A percentile compares a stretch with the other conserved stretches of the same genome.
phyloP scores from a whole-genome alignment of 1,140 invertebrate genomes.

The Hydropsyche tenuis region DNA sequence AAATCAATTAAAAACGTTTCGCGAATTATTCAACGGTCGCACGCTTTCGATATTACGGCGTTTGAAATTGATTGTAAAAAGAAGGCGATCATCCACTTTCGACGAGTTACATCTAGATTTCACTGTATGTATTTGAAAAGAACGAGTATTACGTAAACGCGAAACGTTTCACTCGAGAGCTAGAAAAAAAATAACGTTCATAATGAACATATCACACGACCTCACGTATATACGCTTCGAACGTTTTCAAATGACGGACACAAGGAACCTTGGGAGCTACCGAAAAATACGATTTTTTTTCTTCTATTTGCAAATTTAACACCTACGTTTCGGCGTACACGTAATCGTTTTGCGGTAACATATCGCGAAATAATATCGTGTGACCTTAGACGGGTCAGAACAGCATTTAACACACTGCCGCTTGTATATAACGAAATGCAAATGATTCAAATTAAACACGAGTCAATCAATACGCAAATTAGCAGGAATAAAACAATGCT shows the following conservation, averaged over 20 bases:
- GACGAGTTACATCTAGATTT: constrained; percentile 12
- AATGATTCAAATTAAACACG: too few species aligned
- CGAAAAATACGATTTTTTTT: neutral
- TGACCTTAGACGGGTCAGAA: constrained; percentile 20
- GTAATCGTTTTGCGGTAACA: constrained; percentile 12
- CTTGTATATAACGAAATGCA: too few species aligned
- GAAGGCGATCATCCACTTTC: constrained; percentile 4
- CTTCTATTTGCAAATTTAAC: constrained; percentile 6
- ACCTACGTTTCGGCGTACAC: constrained; percentile 11
- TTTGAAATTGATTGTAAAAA: neutral
- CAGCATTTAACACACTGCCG: too few species aligned
- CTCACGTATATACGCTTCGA: too few species aligned
- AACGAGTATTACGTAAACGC: constrained; percentile 1
- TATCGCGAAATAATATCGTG: constrained; percentile 24
- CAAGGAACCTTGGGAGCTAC: too few species aligned
- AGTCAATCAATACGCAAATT: too few species aligned
- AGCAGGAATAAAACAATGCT: too few species aligned
- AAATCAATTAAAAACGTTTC: neutral
- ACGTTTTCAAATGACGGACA: too few species aligned
- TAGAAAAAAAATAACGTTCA: too few species aligned
- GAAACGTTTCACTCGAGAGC: constrained; percentile 11
- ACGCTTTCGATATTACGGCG: constrained; percentile 2
- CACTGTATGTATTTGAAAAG: constrained; percentile 11
- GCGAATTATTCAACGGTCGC: constrained; percentile 9
- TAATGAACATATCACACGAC: too few species aligned